Base-by-base conservation (phyloP, 2,797 vertebrate genomes). In the Nannoperca australis region DNA sequence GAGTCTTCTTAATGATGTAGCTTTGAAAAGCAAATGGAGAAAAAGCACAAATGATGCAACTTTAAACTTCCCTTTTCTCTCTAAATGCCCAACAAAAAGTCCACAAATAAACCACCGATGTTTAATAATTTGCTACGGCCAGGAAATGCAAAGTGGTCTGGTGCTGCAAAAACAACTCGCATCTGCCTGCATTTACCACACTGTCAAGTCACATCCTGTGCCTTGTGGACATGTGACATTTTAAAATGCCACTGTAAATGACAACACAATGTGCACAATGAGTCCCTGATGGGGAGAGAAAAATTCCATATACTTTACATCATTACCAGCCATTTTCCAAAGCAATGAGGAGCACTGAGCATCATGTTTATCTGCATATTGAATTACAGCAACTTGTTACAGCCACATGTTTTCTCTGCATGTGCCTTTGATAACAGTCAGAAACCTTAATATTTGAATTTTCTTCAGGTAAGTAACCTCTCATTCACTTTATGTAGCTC, bases 211-310 rank as follows among this genome's bases (percentile, higher is more conserved):
- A 90, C 79, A 87, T 89, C 88, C 88, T 87, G 90, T 89, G 83
- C 84, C 87, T 90, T 3, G 14, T 83, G 85, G 84, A 88, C 85
- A 87, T 82, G 80, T 92, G 87, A 88, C 85, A 91, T 92, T 92
- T 93, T 69, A 76, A 92, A 89, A 92, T 88, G 85, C 74, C 87
- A 88, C 65, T 68, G 68, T 76, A 85, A 87, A 83, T 91, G 88
- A 92, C 86, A 89, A 65, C 81, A 50, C 12, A 38, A 27, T 27
- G 71, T n/a, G 72, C 76, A 75, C 4, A 14, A 36, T 42, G 55
- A 68, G 60, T 61, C 63, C 77, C 73, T 44, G 36, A 81, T 80
- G 74, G 64, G 56, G 30, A 71, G 63, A 62, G 56, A 24, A 30
- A 47, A 76, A 81, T 73, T 84, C 44, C 69, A 79, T 45, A 61